phyloP scores from a whole-genome alignment of 2,113 vertebrate species.

The Heteronetta atricapilla region DNA sequence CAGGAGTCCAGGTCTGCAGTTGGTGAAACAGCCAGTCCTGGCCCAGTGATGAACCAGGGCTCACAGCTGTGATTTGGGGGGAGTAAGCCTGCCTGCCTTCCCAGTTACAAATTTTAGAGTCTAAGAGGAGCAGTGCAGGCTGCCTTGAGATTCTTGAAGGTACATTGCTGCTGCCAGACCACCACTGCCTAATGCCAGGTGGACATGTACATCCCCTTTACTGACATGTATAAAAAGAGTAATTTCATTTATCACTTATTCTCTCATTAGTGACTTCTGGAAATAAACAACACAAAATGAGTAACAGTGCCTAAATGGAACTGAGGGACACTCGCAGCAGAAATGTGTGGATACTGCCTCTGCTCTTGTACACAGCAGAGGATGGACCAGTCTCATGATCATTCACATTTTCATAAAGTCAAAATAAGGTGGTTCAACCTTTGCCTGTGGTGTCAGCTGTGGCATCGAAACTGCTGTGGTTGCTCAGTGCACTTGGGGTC shows the following conservation, averaged over 20 bases:
- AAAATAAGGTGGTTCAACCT: not conserved
- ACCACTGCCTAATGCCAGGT: too few species aligned
- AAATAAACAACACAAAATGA: not conserved
- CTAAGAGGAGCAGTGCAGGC: not conserved
- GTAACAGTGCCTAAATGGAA: not conserved
- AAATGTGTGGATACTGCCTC: not conserved
- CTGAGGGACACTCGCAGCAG: not conserved
- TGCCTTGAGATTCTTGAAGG: not conserved
- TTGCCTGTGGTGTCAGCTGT: not conserved
- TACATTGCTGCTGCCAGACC: not conserved
- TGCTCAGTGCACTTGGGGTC: not conserved
- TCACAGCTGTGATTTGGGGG: not conserved
- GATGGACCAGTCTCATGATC: fast-evolving
- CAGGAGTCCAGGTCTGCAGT: not conserved
- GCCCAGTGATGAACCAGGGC: not conserved
- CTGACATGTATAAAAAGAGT: not conserved
- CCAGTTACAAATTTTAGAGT: not conserved
- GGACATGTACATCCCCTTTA: not conserved
- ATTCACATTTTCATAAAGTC: not conserved
- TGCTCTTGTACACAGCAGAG: not conserved
- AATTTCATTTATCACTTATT: not conserved
- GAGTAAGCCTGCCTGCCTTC: not conserved
- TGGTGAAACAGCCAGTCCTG: not conserved
- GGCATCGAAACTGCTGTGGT: not conserved
- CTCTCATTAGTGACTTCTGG: not conserved